phyloP scores from a whole-genome alignment of 2,888 invertebrate genomes.

The Drosophila mercatorum region DNA sequence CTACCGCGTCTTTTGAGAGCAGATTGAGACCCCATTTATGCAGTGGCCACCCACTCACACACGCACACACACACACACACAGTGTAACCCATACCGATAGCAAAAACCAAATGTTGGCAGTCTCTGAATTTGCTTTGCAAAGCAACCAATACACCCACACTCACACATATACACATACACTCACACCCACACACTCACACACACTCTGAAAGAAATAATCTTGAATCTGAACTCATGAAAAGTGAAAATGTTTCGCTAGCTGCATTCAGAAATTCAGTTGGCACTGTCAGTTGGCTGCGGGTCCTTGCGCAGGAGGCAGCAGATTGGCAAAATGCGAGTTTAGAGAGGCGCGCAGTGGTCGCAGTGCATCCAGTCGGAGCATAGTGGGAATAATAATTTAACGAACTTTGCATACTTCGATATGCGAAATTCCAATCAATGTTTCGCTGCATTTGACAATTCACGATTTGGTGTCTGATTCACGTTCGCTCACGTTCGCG shows the following conservation, averaged over 20 bases:
- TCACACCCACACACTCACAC: conserved; percentile 1
- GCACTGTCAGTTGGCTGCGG: conserved; percentile 75
- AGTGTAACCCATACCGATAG: conserved; percentile 63
- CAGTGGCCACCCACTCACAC: conserved; percentile 43
- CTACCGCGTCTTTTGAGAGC: conserved; percentile 46
- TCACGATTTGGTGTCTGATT: conserved; percentile 18
- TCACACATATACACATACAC: not conserved
- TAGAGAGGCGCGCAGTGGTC: conserved; percentile 45
- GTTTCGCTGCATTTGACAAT: conserved; percentile 20
- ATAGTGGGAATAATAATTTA: conserved; percentile 8
- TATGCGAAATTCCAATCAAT: conserved; percentile 24
- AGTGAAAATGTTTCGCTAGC: conserved; percentile 75
- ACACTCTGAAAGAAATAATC: conserved; percentile 56
- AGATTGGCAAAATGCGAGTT: conserved; percentile 39
- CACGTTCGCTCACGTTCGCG: conserved; percentile 52
- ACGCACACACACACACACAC: conserved; percentile 11
- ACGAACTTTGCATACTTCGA: conserved; percentile 22
- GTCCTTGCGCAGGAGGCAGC: conserved; percentile 74
- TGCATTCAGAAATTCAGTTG: conserved; percentile 74
- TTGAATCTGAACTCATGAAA: conserved; percentile 75
- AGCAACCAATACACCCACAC: conserved; percentile 28
- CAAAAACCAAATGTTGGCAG: conserved; percentile 72
- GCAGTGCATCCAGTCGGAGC: conserved; percentile 7
- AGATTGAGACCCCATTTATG: conserved; percentile 52
- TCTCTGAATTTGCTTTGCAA: conserved; percentile 64